phyloP scores from a whole-genome alignment of 2,797 vertebrate genomes.

The Synaphobranchus kaupii region DNA sequence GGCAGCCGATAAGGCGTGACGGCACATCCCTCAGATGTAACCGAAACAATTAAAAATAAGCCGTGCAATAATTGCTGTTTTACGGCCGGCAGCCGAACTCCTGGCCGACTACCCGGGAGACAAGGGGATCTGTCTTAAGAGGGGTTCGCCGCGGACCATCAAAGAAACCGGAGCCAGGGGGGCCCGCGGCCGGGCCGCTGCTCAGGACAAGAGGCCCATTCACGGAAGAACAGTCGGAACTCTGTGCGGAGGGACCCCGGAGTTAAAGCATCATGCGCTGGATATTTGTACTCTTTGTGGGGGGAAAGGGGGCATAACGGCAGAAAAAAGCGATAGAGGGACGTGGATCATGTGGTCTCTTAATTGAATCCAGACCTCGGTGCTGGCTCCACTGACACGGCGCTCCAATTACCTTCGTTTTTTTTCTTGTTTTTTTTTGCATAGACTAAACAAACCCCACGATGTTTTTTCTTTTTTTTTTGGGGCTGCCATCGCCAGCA shows the following conservation, averaged over 20 bases:
- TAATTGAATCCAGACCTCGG: conserved; percentile 68
- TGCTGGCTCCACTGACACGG: conserved; percentile 40
- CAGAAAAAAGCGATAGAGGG: conserved; percentile 47
- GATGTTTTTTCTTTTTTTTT: neutral
- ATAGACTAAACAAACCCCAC: conserved; percentile 46
- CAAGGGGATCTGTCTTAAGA: conserved; percentile 41
- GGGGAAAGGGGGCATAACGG: conserved; percentile 39
- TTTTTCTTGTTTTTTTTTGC: conserved; percentile 7
- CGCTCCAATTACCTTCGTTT: conserved; percentile 36
- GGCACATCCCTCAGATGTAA: neutral
- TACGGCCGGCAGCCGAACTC: conserved; percentile 62
- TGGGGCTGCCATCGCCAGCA: conserved; percentile 22
- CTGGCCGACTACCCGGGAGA: conserved; percentile 46
- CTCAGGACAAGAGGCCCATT: conserved; percentile 73
- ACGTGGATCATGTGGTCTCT: conserved; percentile 64
- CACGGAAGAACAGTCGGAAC: conserved; percentile 72
- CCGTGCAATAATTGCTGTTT: conserved; percentile 59
- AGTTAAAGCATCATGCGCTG: conserved; percentile 71
- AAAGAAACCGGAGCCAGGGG: conserved; percentile 66
- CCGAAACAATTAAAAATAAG: conserved; percentile 2
- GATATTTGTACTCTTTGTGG: conserved; percentile 64
- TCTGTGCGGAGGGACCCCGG: conserved; percentile 64
- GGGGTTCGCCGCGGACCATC: conserved; percentile 51
- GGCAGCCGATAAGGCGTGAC: neutral
- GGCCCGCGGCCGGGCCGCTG: conserved; percentile 62